These are phyloP conservation scores for Urophycis tenuis DNA, from an alignment of 2,797 vertebrate genomes.

Conservation along the genomic window DNA sequence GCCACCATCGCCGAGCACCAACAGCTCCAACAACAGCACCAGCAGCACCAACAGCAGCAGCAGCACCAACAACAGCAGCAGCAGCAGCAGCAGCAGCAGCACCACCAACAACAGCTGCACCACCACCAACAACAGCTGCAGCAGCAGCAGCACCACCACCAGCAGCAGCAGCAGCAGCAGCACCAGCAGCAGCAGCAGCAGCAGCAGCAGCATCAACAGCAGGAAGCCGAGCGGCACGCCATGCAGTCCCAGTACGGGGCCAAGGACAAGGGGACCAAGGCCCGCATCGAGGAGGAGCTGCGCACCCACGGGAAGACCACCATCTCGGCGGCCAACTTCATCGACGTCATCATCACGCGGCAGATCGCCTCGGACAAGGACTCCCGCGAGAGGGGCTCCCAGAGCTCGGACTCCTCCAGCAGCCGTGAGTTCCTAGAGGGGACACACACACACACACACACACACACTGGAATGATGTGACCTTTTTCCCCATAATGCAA, in stretches of 20 bases:
- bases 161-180: neutral
- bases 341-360: constrained; percentile 98
- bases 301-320: constrained; percentile 95
- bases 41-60: neutral
- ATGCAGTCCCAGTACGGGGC: constrained; percentile 80
- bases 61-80: neutral
- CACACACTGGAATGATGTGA: no score
- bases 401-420: constrained; percentile 94
- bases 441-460: no score
- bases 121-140: neutral
- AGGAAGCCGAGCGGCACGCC: constrained; percentile 83
- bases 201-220: constrained; percentile 63
- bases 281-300: constrained; percentile 95
- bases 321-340: constrained; percentile 98
- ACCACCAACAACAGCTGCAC: neutral
- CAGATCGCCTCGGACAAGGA: constrained; percentile 98
- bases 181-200: constrained; percentile 9
- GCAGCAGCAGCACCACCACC: neutral
- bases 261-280: constrained; percentile 92
- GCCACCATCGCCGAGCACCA: constrained; percentile 69
- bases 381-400: constrained; percentile 86
- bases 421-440: constrained; percentile 76
- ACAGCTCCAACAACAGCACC: neutral
- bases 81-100: neutral
- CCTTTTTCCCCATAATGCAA: no score